Base-by-base conservation (phyloP, 2,888 invertebrate species). In the Dugesia japonica region DNA sequence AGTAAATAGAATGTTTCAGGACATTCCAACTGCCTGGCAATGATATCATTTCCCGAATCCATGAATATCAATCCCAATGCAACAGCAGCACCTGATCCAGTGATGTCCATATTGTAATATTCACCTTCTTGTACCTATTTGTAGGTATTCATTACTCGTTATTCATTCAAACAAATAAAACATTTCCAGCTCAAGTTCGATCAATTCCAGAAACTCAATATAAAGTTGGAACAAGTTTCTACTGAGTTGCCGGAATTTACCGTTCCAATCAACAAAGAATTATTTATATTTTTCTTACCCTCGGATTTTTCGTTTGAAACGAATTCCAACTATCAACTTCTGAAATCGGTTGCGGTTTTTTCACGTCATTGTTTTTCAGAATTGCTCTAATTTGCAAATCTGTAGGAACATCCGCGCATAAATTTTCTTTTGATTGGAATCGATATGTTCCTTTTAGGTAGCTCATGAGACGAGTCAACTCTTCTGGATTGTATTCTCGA, bases 41-140 rank as follows among this genome's bases (percentile, higher is more conserved):
- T 89, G 86, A 93, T 92, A 84, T 92, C 92, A 85, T 92, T 89
- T 80, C 92, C 89, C 0, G 91, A 90, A 79, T 90, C 89, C 83
- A 94, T 89, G 86, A 91, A 95, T 88, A 94, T 90, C 81, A 97
- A 88, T 0, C 94, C 95, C 1, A 98, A 86, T 0, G 97, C 95
- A 33, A 95, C 86, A 0, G 94, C 94, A 0, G 97, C 94, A 0
- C 94, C 94, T 0, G 95, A 94, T 0, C 93, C 90, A 0, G 94
- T 95, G 73, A 97, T 92, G 86, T 97, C 94, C 78, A 93, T 89
- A 86, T 97, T 97, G 72, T 93, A 91, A 0, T 89, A 89, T 78
- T 91, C 90, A 0, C 93, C 92, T 85, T 94, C 94, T 81, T 82
- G 80, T 26, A 76, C 71, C 73, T 75, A 72, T 20, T 73, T n/a